These are phyloP conservation scores for Aegotheles bennettii DNA, from an alignment of 2,113 vertebrate species.

Conservation along the genomic window DNA sequence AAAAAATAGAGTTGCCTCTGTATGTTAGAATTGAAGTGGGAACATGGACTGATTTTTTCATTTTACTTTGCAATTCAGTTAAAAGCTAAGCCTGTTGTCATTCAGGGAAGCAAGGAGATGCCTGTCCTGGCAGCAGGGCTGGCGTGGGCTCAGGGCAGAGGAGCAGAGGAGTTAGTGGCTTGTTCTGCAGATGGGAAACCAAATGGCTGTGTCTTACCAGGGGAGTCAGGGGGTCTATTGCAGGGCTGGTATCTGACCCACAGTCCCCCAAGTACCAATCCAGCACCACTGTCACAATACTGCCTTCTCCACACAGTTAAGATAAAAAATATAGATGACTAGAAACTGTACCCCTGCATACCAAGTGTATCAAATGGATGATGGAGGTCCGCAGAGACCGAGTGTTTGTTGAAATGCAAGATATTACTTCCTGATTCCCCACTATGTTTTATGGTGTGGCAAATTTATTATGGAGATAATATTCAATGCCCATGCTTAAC, in stretches of 20 bases:
- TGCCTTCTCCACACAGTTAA: background rate
- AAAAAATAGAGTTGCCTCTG: too few relatives aligned
- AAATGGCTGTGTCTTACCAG: background rate
- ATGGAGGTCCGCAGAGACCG: background rate
- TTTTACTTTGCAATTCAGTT: background rate
- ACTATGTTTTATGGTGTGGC: constrained; percentile 21
- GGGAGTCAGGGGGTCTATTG: background rate
- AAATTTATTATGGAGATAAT: constrained; percentile 48
- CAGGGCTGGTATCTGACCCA: background rate
- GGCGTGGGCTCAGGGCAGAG: background rate
- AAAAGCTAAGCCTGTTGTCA: background rate
- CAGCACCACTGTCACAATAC: background rate
- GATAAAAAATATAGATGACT: background rate
- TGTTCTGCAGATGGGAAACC: background rate
- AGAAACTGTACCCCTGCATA: background rate
- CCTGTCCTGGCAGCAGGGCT: background rate
- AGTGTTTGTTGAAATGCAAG: constrained; percentile 15
- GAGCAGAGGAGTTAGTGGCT: background rate
- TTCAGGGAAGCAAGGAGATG: background rate
- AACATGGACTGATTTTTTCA: background rate
- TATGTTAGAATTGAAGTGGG: background rate
- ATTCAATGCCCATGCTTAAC: constrained; percentile 25
- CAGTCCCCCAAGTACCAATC: background rate
- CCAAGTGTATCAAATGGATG: background rate
- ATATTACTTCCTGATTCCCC: background rate